Evolutionary conservation across 2,797 vertebrate species (phyloP), one percentile per base, ranked within the genome.

Genomic region (Rhincodon typus): DNA sequence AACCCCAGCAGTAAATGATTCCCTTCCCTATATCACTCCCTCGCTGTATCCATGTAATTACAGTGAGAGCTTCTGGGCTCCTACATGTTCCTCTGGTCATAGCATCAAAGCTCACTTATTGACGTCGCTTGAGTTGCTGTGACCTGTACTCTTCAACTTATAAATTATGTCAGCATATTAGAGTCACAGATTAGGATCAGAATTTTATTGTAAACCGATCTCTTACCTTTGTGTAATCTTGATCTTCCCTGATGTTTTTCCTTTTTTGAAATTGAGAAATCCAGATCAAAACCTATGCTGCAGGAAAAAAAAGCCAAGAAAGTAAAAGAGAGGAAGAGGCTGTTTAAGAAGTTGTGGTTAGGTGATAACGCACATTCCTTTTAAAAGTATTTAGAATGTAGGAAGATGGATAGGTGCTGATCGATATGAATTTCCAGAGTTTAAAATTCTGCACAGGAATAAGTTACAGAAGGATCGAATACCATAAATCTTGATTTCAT

Each of bases 1-100:
- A 72, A 53, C 69, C 70, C 94, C 70, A 77, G 94, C 70, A 77
- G 94, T 77, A 74, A 95, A 57, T 95, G 69, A 74, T 95, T 57
- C 70, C 94, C 69, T 95, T 77, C 50, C n/a, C 50, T 77, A n/a
- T 77, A 95, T 77, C 30, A 77, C 27, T 74, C 70, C 70, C 70
- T 95, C 25, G 15, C 72, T 77, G 25, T 53, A 72, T 53, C 94
- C 69, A 74, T n/a, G 77, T 95, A 95, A 95, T 95, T 95, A 57
- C 70, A 77, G 46, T 30, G 46, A 77, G 50, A 19, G 23, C 4
- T 93, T 93, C 30, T 69, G 62, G 62, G 25, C 69, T 21, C 17
- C 27, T 72, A 72, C 34, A 27, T 77, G 30, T 19, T 53, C 50
- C 72, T 72, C 46, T 50, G 94, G 46, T 30, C 70, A 77, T 27